Evolutionary conservation across 1,140 invertebrate species (phyloP), one percentile per base, ranked within the genome.

Genomic region (Ctenoplectra terminalis): DNA sequence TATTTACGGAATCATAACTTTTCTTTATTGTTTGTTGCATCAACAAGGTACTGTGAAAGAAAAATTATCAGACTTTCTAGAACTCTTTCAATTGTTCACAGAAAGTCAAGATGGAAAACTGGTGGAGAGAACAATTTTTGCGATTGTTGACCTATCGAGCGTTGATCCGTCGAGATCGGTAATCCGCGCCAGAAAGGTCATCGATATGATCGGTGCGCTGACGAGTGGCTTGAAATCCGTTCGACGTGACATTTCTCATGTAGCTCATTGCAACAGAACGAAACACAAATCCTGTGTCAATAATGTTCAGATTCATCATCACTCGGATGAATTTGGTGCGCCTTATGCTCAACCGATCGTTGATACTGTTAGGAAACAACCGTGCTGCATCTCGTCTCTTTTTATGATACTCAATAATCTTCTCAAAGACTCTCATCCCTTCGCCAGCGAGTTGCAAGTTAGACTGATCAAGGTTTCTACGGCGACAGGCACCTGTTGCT

Each of bases 401-500:
- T 96, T 95, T 79, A 94, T 94, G 85, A 94, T 94, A 4, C 88
- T 96, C 0, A 91, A 94, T 0, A 93, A 94, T 31, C 89, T 96
- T 0, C 87, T 95, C 2, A 92, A 94, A 17, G 92, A 94, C 31
- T 88, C 94, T 1, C 88, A 94, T 8, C 89, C 91, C 0, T 93
- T 93, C 13, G 79, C 86, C 9, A 83, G 85, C 5, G 93, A 94
- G 29, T 81, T 96, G 4, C 90, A 94, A 54, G 87, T 94, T 23
- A 93, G 95, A 79, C 84, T 96, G 11, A 90, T 96, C 5, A 94
- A 94, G 72, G 94, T 95, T 2, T 95, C 95, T 91, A 93, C 94
- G 23, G 90, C 91, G 15, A 94, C 94, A 64, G 95, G 96, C 8
- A 95, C 95, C 0, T 96, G 96, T 86, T 96, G 96, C 76, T 96